phyloP scores from a whole-genome alignment of 1,140 invertebrate species.

The Tetragonula clypearis region DNA sequence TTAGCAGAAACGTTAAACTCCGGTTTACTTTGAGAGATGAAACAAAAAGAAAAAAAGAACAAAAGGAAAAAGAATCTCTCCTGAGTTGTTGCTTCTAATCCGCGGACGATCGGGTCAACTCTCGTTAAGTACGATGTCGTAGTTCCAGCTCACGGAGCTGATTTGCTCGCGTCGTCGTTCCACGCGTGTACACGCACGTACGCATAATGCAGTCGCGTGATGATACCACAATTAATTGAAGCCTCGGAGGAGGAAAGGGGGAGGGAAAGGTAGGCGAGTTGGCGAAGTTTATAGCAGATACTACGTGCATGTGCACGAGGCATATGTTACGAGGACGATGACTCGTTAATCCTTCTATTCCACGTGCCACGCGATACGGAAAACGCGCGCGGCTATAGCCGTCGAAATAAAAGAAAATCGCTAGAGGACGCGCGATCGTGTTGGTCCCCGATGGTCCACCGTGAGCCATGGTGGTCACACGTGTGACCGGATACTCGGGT shows the following conservation, averaged over 20 bases:
- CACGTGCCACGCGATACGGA: constrained; percentile 38
- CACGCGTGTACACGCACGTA: neutral
- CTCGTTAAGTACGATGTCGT: constrained; percentile 29
- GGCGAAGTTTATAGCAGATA: neutral
- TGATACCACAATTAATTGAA: constrained; percentile 50
- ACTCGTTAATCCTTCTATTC: constrained; percentile 47
- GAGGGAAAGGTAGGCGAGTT: constrained; percentile 22
- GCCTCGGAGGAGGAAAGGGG: neutral
- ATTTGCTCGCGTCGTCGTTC: neutral
- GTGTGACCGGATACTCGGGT: neutral
- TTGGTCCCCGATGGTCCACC: neutral
- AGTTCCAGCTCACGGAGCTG: neutral
- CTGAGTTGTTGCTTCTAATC: constrained; percentile 12
- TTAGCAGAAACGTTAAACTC: neutral
- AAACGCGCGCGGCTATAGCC: constrained; percentile 14
- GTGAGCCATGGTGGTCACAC: neutral
- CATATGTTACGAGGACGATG: constrained; percentile 15
- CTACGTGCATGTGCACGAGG: neutral
- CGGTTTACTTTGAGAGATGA: neutral
- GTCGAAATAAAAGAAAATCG: constrained; percentile 36
- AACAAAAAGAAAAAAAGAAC: neutral
- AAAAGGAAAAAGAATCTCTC: neutral
- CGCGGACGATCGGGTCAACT: constrained; percentile 18
- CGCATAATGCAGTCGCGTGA: constrained; percentile 41
- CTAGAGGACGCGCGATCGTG: neutral